Percentiles rank a stretch among this genome's conserved stretches.
Conservation (phyloP, 2,888 invertebrate genomes). For the Oscheius sp. region DNA sequence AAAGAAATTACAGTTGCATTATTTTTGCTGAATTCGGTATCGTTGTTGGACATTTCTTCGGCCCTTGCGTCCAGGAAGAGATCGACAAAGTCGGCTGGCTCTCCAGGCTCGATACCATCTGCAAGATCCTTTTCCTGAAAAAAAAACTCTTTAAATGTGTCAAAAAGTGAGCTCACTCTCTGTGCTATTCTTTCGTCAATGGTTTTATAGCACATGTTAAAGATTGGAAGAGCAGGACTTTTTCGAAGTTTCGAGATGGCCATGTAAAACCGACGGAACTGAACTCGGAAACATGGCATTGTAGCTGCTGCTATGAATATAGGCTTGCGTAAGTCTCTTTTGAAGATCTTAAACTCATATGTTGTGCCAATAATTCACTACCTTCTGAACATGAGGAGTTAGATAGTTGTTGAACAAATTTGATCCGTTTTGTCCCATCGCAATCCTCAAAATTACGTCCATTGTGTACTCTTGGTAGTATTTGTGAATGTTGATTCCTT, state of each 20-base stretch:
- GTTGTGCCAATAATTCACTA: not conserved
- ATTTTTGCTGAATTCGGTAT: slow-evolving; percentile 36
- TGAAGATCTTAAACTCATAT: slow-evolving; percentile 4
- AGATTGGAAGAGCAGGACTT: slow-evolving; percentile 19
- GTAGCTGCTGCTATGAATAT: slow-evolving; percentile 7
- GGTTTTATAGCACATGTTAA: slow-evolving; percentile 10
- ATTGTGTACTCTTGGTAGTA: slow-evolving; percentile 76
- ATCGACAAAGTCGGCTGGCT: slow-evolving; percentile 65
- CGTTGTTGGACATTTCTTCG: slow-evolving; percentile 43
- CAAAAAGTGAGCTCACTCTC: slow-evolving; percentile 27
- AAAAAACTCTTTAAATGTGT: not conserved
- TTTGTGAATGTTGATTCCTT: slow-evolving; percentile 74
- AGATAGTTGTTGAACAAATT: slow-evolving; percentile 49
- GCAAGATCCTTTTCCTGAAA: slow-evolving; percentile 27
- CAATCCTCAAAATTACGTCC: slow-evolving; percentile 77
- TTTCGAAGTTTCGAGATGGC: not conserved
- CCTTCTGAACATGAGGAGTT: slow-evolving; percentile 11
- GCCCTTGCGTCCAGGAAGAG: slow-evolving; percentile 61
- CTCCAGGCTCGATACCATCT: slow-evolving; percentile 45
- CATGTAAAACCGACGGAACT: slow-evolving; percentile 33
- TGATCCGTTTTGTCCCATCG: slow-evolving; percentile 72
- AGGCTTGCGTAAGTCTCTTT: not conserved
- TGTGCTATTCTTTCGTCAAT: slow-evolving; percentile 44
- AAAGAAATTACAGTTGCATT: not conserved
- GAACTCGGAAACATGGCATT: not conserved